Evolutionary conservation across 2,797 vertebrate genomes (phyloP).

Genomic region (Ptychobarbus kaznakovi): DNA sequence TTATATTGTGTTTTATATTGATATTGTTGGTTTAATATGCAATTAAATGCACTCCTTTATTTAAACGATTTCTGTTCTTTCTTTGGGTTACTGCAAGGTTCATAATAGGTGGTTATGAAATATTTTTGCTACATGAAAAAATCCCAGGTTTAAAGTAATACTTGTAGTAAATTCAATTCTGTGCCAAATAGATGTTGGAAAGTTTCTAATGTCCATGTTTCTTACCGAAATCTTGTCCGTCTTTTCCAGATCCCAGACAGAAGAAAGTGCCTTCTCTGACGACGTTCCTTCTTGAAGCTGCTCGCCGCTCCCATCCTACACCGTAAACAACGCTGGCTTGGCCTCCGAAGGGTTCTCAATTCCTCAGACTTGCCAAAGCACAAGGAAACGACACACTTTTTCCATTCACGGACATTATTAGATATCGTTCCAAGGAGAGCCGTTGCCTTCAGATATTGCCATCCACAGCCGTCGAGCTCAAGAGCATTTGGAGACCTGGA

Average conservation of each 20-base stretch:
- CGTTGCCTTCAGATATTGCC: constrained; percentile 17
- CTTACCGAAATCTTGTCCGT: constrained; percentile 15
- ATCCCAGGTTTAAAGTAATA: neutral
- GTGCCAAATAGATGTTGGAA: neutral
- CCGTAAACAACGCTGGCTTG: neutral
- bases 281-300: constrained; percentile 71
- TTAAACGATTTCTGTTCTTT: neutral
- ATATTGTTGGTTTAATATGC: neutral
- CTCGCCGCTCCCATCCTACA: constrained; percentile 2
- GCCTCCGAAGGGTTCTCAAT: constrained; percentile 3
- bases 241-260: constrained; percentile 72
- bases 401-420: constrained; percentile 19
- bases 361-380: constrained; percentile 41
- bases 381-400: neutral
- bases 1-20: neutral
- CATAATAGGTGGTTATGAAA: neutral
- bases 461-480: neutral
- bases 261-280: constrained; percentile 78
- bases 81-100: neutral
- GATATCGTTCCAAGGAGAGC: constrained; percentile 1
- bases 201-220: constrained; percentile 8
- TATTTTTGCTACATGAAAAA: neutral
- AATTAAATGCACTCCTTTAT: neutral
- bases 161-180: neutral
- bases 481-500: constrained; percentile 15